Conservation (phyloP, 2,113 vertebrate species). For the Pheucticus melanocephalus region DNA sequence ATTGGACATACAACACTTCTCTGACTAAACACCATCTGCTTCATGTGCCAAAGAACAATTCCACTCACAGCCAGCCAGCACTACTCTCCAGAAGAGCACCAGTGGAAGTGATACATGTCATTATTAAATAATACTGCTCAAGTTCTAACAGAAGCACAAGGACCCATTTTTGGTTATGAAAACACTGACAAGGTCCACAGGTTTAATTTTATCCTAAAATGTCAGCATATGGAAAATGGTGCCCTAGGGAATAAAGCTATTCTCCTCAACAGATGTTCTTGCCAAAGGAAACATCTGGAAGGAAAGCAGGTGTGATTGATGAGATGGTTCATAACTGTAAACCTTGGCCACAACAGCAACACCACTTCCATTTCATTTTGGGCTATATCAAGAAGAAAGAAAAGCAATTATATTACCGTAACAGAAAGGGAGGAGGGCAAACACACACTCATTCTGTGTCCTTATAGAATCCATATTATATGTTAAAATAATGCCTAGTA, state of each 20-base stretch:
- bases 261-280: constrained; percentile 35
- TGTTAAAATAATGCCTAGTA: background rate
- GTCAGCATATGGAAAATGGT: background rate
- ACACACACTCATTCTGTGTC: background rate
- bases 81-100: background rate
- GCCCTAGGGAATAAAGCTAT: background rate
- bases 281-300: background rate
- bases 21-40: constrained; percentile 17
- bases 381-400: background rate
- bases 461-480: background rate
- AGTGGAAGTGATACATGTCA: background rate
- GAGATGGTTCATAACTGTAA: background rate
- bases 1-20: background rate
- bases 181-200: constrained; percentile 11
- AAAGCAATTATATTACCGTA: background rate
- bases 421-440: background rate
- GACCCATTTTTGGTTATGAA: constrained; percentile 4
- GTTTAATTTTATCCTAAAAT: constrained; percentile 16
- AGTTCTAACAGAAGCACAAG: background rate
- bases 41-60: fast-evolving
- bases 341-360: background rate
- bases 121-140: background rate
- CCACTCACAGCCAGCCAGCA: background rate
- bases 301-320: constrained; percentile 33
- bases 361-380: background rate